Percentiles rank a stretch among this genome's conserved stretches.
phyloP scores from a whole-genome alignment of 1,140 invertebrate genomes.

The Colletes gigas region DNA sequence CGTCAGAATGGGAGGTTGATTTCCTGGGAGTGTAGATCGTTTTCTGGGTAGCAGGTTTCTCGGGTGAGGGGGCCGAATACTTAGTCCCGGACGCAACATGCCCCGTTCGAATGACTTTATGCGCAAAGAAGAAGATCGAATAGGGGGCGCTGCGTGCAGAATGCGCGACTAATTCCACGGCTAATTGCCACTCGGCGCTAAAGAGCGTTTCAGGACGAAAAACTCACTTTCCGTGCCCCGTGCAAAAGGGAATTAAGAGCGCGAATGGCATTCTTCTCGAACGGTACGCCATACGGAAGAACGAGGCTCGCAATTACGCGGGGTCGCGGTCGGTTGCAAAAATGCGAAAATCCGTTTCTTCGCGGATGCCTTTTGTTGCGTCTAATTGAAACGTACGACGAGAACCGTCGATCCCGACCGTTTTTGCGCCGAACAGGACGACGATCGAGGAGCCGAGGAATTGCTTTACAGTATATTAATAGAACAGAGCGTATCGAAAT shows the following conservation, averaged over 20 bases:
- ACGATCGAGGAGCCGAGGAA: no score
- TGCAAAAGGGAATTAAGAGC: conserved; percentile 50
- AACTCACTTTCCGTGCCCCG: conserved; percentile 46
- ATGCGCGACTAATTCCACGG: conserved; percentile 57
- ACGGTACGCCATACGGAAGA: conserved; percentile 28
- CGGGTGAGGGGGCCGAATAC: no score
- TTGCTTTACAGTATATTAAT: no score
- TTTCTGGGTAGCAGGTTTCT: no score
- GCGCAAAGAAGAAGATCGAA: conserved; percentile 5
- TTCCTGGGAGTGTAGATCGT: no score
- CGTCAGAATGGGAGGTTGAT: no score
- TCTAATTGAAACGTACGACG: conserved; percentile 43
- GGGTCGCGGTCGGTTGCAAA: conserved; percentile 5
- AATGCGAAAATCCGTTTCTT: conserved; percentile 41
- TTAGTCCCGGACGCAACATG: no score
- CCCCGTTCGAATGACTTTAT: conserved; percentile 39
- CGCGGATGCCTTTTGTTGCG: conserved; percentile 1
- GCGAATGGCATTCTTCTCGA: conserved; percentile 57
- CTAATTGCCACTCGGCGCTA: conserved; percentile 62
- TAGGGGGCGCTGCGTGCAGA: background rate
- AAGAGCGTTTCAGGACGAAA: conserved; percentile 56
- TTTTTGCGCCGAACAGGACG: background rate
- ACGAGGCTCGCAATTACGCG: conserved; percentile 40
- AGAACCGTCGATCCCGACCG: conserved; percentile 7
- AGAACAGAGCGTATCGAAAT: no score